Evolutionary conservation across 2,113 vertebrate species (phyloP).

Genomic region (Triplophysa siluroides): DNA sequence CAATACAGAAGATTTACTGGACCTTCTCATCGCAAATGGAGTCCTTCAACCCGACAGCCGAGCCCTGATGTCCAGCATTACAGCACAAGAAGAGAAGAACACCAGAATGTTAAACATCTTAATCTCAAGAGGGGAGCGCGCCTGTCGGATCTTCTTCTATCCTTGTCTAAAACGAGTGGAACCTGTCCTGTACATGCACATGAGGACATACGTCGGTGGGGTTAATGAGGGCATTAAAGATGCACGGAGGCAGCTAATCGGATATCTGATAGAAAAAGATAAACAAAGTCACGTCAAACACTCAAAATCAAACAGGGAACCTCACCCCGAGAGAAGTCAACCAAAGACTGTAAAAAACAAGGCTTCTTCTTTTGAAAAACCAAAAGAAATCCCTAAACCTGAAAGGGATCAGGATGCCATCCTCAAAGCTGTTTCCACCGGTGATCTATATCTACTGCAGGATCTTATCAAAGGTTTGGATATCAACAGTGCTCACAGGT

Average conservation of each 20-base stretch:
- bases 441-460: conserved; percentile 61
- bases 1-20: conserved; percentile 73
- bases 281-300: conserved; percentile 54
- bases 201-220: conserved; percentile 69
- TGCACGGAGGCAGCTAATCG: conserved; percentile 76
- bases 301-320: background rate
- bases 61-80: conserved; percentile 70
- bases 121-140: conserved; percentile 78
- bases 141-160: conserved; percentile 80
- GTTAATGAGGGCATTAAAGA: conserved; percentile 72
- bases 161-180: conserved; percentile 80
- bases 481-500: conserved; percentile 57
- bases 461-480: conserved; percentile 59
- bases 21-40: conserved; percentile 71
- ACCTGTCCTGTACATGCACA: conserved; percentile 74
- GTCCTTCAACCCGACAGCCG: conserved; percentile 71
- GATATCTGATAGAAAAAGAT: conserved; percentile 79
- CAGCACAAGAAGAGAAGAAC: conserved; percentile 72
- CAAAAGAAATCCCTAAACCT: conserved; percentile 36
- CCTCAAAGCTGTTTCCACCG: conserved; percentile 61
- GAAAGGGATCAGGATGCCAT: conserved; percentile 42
- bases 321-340: background rate
- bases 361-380: conserved; percentile 14
- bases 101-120: conserved; percentile 74
- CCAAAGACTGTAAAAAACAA: conserved; percentile 29